Conservation (phyloP, 2,888 invertebrate genomes). For the Frankliniella intonsa region DNA sequence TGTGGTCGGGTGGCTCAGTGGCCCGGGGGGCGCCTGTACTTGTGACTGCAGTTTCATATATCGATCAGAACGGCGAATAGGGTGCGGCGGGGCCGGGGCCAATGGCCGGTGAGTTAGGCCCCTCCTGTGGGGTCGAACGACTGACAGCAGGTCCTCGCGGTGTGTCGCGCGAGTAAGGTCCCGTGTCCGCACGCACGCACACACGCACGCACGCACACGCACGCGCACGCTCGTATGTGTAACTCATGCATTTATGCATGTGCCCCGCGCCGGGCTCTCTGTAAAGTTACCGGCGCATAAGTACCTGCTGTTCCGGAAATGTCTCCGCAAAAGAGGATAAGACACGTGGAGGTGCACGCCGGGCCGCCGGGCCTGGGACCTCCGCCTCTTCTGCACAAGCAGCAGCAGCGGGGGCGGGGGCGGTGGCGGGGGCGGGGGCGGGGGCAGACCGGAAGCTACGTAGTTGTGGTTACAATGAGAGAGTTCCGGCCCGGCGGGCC, state of each 20-base stretch:
- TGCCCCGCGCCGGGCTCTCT: neutral
- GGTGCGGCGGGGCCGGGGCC: too few relatives aligned
- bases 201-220: neutral
- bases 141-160: too few relatives aligned
- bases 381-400: neutral
- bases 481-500: slow-evolving; percentile 21
- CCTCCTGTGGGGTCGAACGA: too few relatives aligned
- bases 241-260: neutral
- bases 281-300: neutral
- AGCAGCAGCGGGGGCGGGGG: neutral
- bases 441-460: neutral
- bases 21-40: too few relatives aligned
- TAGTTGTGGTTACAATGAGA: slow-evolving; percentile 25
- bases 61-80: too few relatives aligned
- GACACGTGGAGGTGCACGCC: neutral
- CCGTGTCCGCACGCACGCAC: neutral
- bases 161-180: too few relatives aligned
- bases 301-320: slow-evolving; percentile 12
- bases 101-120: too few relatives aligned
- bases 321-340: neutral
- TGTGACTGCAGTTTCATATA: too few relatives aligned
- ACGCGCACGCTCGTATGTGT: neutral
- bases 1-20: too few relatives aligned
- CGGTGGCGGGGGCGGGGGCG: neutral
- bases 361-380: too few relatives aligned